A percentile compares a stretch with the other conserved stretches of the same genome.
Evolutionary conservation across 1,140 invertebrate species (phyloP).

Genomic region (Polypedilum pembai): DNA sequence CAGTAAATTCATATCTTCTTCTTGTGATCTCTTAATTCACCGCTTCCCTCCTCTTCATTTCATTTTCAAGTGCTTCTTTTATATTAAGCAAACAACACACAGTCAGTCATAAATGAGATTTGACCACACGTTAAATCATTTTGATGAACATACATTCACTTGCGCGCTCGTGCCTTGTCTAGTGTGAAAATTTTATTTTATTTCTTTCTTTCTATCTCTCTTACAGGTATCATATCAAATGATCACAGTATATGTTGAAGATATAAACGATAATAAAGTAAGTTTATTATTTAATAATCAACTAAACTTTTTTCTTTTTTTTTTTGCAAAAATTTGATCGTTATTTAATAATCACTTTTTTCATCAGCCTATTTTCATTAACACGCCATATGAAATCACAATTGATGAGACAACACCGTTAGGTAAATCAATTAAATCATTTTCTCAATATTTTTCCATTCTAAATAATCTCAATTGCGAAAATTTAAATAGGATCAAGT

Average conservation of each 20-base stretch:
- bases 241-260: conserved; percentile 77
- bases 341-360: background rate
- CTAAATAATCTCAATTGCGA: no score
- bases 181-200: conserved; percentile 24
- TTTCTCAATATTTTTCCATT: no score
- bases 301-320: background rate
- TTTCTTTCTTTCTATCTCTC: conserved; percentile 49
- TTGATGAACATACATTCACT: background rate
- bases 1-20: no score
- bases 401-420: conserved; percentile 72
- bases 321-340: background rate
- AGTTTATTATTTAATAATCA: background rate
- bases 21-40: background rate
- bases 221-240: conserved; percentile 56
- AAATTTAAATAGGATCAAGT: conserved; percentile 44
- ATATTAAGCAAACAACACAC: background rate
- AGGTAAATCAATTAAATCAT: conserved; percentile 43
- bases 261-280: conserved; percentile 52
- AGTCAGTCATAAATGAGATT: background rate
- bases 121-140: conserved; percentile 11
- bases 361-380: conserved; percentile 63
- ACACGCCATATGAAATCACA: conserved; percentile 65
- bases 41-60: background rate
- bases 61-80: no score
- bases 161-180: conserved; percentile 35